Base-by-base conservation (phyloP, 2,113 vertebrate genomes). In the Zosterops hypoxanthus region DNA sequence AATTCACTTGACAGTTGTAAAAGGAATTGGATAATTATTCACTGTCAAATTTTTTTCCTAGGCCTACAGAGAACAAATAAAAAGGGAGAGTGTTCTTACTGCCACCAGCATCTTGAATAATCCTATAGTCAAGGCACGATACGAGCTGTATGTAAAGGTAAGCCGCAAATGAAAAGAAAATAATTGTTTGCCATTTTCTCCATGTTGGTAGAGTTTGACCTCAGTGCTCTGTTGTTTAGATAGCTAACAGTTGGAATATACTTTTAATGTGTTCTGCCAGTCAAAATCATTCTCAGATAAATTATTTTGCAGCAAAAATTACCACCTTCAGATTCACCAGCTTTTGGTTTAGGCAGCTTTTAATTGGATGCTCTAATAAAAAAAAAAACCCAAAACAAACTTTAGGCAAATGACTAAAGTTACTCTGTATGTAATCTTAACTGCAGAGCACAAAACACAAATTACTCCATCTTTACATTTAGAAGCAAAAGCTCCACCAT, bases 51-150 rank as follows among this genome's bases (percentile, higher is more conserved):
- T 84, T 94, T 65, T 94, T 91, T 95, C 78, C 49, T 92, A 99
- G 98, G 98, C 97, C 72, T 99, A 98, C 87, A 98, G 98, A 96
- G 98, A 99, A 86, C 98, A 99, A 96, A 98, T 99, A 95, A 98
- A 98, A 97, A 98, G 98, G 86, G 98, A 99, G 86, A 99, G 98
- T 73, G 98, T 99, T 56, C 97, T 99, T 92, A 99, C 98, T 81
- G 98, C 98, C 93, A 98, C 98, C 87, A 99, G 98, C 95, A 99
- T 99, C 88, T 97, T 99, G 97, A 99, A 99, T 96, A 99, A 99
- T 94, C 98, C 98, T 63, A 98, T 98, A 92, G 98, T 99, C 88
- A 99, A 98, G 83, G 98, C 98, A 28, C 97, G 98, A 47, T 99
- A 98, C 5, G 98, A 99, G 77, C 98, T 98, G 44, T 99, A 98